A percentile compares a stretch with the other conserved stretches of the same genome.
Evolutionary conservation across 2,888 invertebrate species (phyloP).

Genomic region (Drosophila robusta): DNA sequence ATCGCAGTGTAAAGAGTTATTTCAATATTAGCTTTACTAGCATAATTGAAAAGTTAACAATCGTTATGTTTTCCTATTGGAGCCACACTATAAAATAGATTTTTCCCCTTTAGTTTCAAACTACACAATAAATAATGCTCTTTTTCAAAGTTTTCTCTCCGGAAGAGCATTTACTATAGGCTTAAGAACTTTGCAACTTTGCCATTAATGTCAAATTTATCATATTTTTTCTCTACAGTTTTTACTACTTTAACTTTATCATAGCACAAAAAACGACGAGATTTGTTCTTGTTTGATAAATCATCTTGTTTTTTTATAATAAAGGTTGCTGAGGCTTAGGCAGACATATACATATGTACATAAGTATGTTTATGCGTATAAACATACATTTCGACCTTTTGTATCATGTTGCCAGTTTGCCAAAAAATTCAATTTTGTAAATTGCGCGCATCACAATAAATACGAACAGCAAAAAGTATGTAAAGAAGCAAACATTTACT

Average conservation of each 20-base stretch:
- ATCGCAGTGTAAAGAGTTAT: no score
- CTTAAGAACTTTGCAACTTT: neutral
- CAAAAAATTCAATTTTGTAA: conserved; percentile 64
- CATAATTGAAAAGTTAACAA: neutral
- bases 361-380: neutral
- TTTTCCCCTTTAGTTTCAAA: neutral
- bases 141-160: neutral
- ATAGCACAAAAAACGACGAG: neutral
- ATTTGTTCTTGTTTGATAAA: neutral
- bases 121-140: neutral
- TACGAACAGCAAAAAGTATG: conserved; percentile 36
- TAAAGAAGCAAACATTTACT: conserved; percentile 54
- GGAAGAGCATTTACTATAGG: neutral
- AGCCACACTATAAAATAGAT: neutral
- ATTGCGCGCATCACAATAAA: conserved; percentile 57
- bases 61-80: neutral
- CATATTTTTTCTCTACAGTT: neutral
- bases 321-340: neutral
- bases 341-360: neutral
- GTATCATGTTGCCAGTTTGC: conserved; percentile 24
- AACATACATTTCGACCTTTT: neutral
- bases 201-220: neutral
- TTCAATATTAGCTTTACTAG: neutral
- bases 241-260: neutral
- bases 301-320: neutral